These are phyloP conservation scores for Volucella inanis DNA, from an alignment of 2,888 invertebrate genomes.

Conservation along the genomic window DNA sequence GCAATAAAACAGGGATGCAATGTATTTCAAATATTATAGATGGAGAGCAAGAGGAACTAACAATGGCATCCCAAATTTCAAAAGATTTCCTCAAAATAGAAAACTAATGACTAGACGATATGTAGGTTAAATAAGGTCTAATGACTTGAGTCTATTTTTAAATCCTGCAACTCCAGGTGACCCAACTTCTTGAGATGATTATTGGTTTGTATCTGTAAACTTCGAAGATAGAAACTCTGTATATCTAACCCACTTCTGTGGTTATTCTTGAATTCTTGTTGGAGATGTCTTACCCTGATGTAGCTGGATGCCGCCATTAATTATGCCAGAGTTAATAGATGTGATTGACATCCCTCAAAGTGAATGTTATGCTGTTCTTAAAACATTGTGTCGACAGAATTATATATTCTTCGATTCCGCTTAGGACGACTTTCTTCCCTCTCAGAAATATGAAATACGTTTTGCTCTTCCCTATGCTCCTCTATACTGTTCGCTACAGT, in stretches of 20 bases:
- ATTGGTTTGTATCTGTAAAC: constrained; percentile 6
- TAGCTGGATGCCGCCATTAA: constrained; percentile 21
- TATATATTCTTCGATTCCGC: constrained; percentile 68
- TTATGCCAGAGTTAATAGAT: constrained; percentile 38
- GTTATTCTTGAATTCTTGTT: too few relatives aligned
- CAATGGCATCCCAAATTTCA: constrained; percentile 25
- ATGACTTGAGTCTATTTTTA: constrained; percentile 54
- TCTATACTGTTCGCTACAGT: constrained; percentile 11
- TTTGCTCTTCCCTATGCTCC: constrained; percentile 23
- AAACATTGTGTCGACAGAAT: constrained; percentile 72
- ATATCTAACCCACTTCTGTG: not conserved
- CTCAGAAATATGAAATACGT: constrained; percentile 30
- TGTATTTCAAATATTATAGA: constrained; percentile 53
- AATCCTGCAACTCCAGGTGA: constrained; percentile 47
- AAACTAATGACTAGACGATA: constrained; percentile 34
- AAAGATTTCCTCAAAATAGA: constrained; percentile 54
- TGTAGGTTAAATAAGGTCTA: constrained; percentile 56
- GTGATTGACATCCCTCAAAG: constrained; percentile 61
- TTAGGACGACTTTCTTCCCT: constrained; percentile 31
- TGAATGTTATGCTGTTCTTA: constrained; percentile 29
- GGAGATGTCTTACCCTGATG: not conserved
- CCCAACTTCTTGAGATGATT: constrained; percentile 15
- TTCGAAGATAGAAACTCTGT: not conserved
- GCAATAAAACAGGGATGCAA: constrained; percentile 62
- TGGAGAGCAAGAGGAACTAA: not conserved